phyloP scores from a whole-genome alignment of 2,113 vertebrate species.

The Pelusios castaneus region DNA sequence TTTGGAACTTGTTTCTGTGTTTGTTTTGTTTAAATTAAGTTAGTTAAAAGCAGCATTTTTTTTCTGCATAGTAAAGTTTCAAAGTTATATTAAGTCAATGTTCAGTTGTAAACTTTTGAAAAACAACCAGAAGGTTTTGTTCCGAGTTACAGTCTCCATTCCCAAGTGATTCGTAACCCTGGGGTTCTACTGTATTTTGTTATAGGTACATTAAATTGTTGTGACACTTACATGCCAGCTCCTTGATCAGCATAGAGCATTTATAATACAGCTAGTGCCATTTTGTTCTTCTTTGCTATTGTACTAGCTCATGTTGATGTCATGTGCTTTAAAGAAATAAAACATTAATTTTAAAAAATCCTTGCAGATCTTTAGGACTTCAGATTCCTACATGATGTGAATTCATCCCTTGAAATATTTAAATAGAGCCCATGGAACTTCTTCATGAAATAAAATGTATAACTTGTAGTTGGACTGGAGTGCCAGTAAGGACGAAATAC shows the following conservation, averaged over 20 bases:
- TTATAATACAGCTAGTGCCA: neutral
- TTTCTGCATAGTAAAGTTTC: too few species aligned
- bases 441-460: neutral
- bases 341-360: neutral
- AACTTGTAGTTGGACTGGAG: neutral
- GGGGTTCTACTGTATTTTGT: neutral
- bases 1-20: too few species aligned
- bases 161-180: too few species aligned
- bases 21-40: too few species aligned
- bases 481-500: neutral
- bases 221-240: neutral
- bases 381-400: neutral
- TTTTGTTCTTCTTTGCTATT: neutral
- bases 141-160: too few species aligned
- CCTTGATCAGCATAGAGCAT: accelerated
- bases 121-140: too few species aligned
- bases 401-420: neutral
- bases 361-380: neutral
- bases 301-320: neutral
- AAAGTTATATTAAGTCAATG: too few species aligned
- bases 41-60: too few species aligned
- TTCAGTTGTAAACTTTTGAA: too few species aligned
- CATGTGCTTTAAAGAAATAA: neutral
- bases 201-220: neutral
- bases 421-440: neutral